phyloP scores from a whole-genome alignment of 2,113 vertebrate genomes.

The Ceyx cyanopectus region DNA sequence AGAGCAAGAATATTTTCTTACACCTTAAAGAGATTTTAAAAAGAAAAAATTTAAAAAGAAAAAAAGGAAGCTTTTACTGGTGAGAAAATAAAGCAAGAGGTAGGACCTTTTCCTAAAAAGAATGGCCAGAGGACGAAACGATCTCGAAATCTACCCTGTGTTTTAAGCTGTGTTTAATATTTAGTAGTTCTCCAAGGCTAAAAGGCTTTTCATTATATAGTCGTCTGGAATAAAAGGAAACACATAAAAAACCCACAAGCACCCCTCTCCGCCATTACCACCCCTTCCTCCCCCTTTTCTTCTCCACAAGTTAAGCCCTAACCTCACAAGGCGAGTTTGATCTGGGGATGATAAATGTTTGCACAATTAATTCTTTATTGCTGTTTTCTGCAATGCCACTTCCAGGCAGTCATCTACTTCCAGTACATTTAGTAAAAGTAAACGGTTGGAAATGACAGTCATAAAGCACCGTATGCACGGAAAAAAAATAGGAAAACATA shows the following conservation, averaged over 20 bases:
- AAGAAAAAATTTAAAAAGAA: neutral
- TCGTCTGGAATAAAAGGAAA: slow-evolving; percentile 45
- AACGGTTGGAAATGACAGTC: neutral
- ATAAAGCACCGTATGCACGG: neutral
- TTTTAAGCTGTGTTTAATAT: slow-evolving; percentile 41
- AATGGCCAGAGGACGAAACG: slow-evolving; percentile 12
- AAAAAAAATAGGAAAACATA: neutral
- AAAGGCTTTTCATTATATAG: slow-evolving; percentile 9
- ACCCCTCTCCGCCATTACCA: slow-evolving; percentile 4
- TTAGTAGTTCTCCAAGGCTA: slow-evolving; percentile 33
- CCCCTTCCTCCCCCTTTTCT: slow-evolving; percentile 19
- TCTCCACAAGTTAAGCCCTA: neutral
- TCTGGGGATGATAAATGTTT: slow-evolving; percentile 56
- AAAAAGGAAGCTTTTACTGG: slow-evolving; percentile 17
- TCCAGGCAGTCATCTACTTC: neutral
- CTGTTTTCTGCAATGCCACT: neutral
- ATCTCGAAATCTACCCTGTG: neutral
- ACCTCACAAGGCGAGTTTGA: slow-evolving; percentile 46
- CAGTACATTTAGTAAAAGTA: neutral
- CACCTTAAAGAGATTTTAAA: neutral
- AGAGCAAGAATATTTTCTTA: slow-evolving; percentile 43
- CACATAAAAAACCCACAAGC: slow-evolving; percentile 26
- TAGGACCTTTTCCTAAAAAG: slow-evolving; percentile 33
- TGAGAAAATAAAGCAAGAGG: slow-evolving; percentile 31
- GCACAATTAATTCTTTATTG: slow-evolving; percentile 61